phyloP scores from a whole-genome alignment of 2,797 vertebrate species.

The Pygocentrus nattereri region DNA sequence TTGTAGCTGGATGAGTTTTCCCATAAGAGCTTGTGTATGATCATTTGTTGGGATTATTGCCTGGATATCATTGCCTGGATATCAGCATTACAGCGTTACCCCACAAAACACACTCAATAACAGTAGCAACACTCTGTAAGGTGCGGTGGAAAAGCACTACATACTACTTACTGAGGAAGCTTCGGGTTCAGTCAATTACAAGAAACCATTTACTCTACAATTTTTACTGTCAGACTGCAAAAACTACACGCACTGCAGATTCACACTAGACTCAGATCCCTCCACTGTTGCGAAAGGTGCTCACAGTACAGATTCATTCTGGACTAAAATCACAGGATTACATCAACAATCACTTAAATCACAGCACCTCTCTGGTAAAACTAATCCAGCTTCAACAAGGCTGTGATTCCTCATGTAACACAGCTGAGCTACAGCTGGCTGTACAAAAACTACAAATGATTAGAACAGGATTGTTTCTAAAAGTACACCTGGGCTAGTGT shows the following conservation, averaged over 20 bases:
- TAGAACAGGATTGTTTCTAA: slow-evolving; percentile 59
- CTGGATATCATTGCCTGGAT: neutral
- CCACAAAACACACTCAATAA: no score
- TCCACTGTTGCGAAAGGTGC: no score
- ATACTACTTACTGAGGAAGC: no score
- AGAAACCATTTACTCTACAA: neutral
- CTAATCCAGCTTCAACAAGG: neutral
- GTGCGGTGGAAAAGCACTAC: no score
- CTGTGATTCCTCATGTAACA: slow-evolving; percentile 52
- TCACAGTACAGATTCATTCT: no score
- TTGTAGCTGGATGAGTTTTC: neutral
- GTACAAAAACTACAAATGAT: neutral
- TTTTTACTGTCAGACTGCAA: neutral
- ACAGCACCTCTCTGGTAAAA: neutral
- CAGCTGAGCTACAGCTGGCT: slow-evolving; percentile 66
- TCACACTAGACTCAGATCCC: neutral
- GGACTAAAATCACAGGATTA: neutral
- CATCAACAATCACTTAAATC: neutral
- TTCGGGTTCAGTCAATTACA: neutral
- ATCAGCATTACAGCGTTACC: no score
- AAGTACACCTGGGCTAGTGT: slow-evolving; percentile 63
- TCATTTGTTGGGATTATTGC: neutral
- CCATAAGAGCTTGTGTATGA: neutral
- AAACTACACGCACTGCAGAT: neutral
- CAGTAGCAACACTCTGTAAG: no score